Evolutionary conservation across 2,888 invertebrate genomes (phyloP), one percentile per base, ranked within the genome.

Genomic region (Drymonia ruficornis): DNA sequence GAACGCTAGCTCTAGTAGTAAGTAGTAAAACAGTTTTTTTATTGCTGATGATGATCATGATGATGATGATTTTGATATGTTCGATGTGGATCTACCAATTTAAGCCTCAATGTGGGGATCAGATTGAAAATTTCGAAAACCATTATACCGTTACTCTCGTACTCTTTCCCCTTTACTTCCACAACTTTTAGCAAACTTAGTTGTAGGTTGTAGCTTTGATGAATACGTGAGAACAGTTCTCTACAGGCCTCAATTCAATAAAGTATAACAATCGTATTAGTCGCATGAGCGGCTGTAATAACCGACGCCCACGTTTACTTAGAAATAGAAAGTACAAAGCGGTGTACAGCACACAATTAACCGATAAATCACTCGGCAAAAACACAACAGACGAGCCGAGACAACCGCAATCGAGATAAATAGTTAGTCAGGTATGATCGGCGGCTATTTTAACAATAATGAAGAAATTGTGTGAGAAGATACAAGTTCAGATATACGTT

Each of bases 291-390:
- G 46, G 1, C 12, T 11, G 12, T 16, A 29, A 13, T 0, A 31
- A 12, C 34, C 50, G 51, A 56, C 62, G 61, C 61, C 59, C 63
- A 68, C 62, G 29, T 36, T 34, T 49, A 45, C 59, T 52, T 52
- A 57, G 65, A 67, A 66, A 61, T 62, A 65, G 74, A 70, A 72
- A 70, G 72, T 65, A 45, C 53, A 36, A 50, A 48, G 54, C 62
- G 54, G 23, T 45, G 58, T 63, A 56, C 61, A 61, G 61, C 67
- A 62, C 61, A 62, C 75, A 78, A 81, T 82, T 79, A 80, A 69
- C 70, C 65, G 64, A 78, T 83, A 84, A 78, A 80, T 80, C 78
- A 80, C 75, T 70, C 70, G 74, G 62, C 49, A 59, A 56, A 70
- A 68, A 44, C 18, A 72, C 72, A 69, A 70, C 70, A 60, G 64